Conservation (phyloP, 2,113 vertebrate genomes). For the Gnathochromis pfefferi region DNA sequence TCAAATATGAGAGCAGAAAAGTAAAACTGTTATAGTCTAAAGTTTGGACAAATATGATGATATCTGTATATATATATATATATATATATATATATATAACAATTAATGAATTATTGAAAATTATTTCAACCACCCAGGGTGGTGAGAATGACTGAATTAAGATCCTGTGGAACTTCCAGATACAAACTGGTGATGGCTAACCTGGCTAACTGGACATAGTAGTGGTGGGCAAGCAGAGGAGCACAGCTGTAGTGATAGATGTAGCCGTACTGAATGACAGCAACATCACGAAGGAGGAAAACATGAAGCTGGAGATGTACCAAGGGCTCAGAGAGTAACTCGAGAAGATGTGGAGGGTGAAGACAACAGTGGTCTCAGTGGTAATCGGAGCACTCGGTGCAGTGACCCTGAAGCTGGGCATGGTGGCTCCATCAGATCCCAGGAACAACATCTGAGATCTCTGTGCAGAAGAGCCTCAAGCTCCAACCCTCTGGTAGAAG, state of each 20-base stretch:
- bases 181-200: not conserved
- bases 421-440: not conserved
- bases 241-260: not conserved
- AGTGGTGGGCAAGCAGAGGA: not conserved
- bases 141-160: not conserved
- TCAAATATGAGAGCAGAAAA: not conserved
- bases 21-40: not conserved
- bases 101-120: not conserved
- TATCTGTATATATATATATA: fast-evolving
- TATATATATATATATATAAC: not conserved
- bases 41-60: not conserved
- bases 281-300: not conserved
- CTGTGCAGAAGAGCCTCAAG: not conserved
- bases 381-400: not conserved
- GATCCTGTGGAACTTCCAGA: not conserved
- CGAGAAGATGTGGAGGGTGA: not conserved
- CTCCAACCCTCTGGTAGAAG: not conserved
- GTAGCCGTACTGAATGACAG: not conserved
- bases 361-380: not conserved
- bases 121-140: not conserved
- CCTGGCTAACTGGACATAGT: not conserved
- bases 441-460: not conserved
- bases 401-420: not conserved
- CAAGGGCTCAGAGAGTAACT: not conserved
- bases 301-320: not conserved